Conservation (phyloP, 2,888 invertebrate genomes). For the Morinoia aosen region DNA sequence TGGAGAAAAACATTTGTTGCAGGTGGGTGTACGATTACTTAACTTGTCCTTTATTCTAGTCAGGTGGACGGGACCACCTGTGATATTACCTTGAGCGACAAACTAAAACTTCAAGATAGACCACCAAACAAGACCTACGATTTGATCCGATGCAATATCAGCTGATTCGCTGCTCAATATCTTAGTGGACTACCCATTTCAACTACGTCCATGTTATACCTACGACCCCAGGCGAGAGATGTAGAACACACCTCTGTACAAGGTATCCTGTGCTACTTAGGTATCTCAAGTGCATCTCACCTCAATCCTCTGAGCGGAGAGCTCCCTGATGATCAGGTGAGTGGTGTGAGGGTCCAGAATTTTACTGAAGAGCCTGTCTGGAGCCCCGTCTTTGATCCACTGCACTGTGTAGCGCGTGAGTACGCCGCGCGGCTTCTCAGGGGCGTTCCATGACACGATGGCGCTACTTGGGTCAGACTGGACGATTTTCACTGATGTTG, state of each 20-base stretch:
- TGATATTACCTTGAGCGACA: no score
- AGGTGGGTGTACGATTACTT: no score
- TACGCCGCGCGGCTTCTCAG: constrained; percentile 58
- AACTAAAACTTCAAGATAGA: no score
- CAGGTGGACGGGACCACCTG: no score
- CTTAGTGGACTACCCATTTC: not conserved
- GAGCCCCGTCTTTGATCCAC: constrained; percentile 56
- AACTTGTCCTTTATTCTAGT: no score
- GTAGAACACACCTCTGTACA: not conserved
- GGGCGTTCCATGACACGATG: constrained; percentile 62
- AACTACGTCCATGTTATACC: not conserved
- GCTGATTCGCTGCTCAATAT: not conserved
- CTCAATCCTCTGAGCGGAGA: constrained; percentile 36
- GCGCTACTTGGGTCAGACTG: constrained; percentile 59
- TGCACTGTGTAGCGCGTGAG: constrained; percentile 62
- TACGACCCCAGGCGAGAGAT: not conserved
- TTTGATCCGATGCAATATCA: not conserved
- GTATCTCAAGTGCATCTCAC: not conserved
- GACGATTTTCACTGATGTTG: constrained; percentile 58
- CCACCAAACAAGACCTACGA: no score
- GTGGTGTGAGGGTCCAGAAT: constrained; percentile 57
- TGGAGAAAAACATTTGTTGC: no score
- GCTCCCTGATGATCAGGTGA: constrained; percentile 61
- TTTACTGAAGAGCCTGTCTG: constrained; percentile 48
- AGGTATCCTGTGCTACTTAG: not conserved